Base-by-base conservation (phyloP, 2,888 invertebrate species). In the Drosophila mettleri region DNA sequence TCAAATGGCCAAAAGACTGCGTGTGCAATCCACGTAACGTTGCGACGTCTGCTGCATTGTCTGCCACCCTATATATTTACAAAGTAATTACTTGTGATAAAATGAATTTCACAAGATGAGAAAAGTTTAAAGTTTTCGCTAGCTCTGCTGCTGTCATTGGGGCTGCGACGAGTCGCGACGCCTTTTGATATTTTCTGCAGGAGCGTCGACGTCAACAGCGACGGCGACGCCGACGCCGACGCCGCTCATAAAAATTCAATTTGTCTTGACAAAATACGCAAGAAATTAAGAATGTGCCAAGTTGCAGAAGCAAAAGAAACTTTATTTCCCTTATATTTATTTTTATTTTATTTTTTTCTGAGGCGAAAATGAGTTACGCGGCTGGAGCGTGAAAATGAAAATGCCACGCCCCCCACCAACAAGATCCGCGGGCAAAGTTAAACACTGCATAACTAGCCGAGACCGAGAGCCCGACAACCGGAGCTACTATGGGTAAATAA, bases 61-160 rank as follows among this genome's bases (percentile, higher is more conserved):
- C 78, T 69, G 59, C 62, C 61, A 65, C 67, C 69, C 78, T 72
- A 84, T 76, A 79, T 88, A 86, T 89, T 89, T 89, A 88, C 90
- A 88, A 88, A 88, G 90, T 89, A 89, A 89, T 88, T 88, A 89
- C 85, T 88, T 88, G 88, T 86, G 90, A 89, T 90, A 88, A 88
- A 89, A 88, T 84, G 84, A 86, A 88, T 86, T 89, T 89, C 86
- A 78, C 81, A 78, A 89, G 88, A 88, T 88, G 88, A 89, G 88
- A 88, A 88, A 86, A 88, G 85, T 86, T 86, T 87, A 86, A 85
- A 88, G 87, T 86, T 87, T 88, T 80, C 74, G 57, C 58, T 77
- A 48, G 33, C 53, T 31, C 52, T 54, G 59, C 51, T 60, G 59
- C 39, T 57, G 38, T 43, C 39, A 38, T 10, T 39, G 60, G 33